Evolutionary conservation across 2,888 invertebrate genomes (phyloP).

Genomic region (Apamea sordens): DNA sequence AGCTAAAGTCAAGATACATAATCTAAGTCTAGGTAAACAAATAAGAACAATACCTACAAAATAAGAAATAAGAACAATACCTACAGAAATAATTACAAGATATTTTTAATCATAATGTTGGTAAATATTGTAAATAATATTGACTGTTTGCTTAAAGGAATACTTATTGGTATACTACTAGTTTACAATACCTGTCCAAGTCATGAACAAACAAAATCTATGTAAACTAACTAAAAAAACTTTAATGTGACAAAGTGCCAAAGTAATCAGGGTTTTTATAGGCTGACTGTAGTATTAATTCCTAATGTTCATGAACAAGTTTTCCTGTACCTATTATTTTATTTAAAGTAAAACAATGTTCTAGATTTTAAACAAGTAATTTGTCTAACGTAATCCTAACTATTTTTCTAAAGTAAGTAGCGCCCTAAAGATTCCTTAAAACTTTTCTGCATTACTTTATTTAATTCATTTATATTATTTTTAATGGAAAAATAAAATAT

Average conservation of each 20-base stretch:
- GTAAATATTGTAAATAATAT: neutral
- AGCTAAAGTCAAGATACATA: neutral
- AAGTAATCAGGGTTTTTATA: neutral
- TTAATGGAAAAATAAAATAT: neutral
- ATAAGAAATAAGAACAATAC: neutral
- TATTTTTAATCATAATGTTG: neutral
- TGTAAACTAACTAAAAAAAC: too few species aligned
- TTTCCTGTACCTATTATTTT: neutral
- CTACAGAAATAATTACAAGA: neutral
- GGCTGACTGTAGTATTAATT: neutral
- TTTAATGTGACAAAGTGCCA: neutral
- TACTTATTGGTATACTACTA: neutral
- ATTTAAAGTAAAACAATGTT: neutral
- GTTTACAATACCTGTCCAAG: neutral
- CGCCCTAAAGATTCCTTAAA: too few species aligned
- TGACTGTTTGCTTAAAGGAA: neutral
- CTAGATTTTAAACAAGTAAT: neutral
- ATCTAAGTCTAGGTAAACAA: neutral
- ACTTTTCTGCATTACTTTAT: neutral
- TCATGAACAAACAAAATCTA: conserved; percentile 1
- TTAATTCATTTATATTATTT: neutral
- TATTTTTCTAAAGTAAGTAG: neutral
- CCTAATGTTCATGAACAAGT: neutral
- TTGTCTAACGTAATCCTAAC: too few species aligned
- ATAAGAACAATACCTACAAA: neutral